Base-by-base conservation (phyloP, 2,113 vertebrate genomes). In the Pundamilia nyererei region DNA sequence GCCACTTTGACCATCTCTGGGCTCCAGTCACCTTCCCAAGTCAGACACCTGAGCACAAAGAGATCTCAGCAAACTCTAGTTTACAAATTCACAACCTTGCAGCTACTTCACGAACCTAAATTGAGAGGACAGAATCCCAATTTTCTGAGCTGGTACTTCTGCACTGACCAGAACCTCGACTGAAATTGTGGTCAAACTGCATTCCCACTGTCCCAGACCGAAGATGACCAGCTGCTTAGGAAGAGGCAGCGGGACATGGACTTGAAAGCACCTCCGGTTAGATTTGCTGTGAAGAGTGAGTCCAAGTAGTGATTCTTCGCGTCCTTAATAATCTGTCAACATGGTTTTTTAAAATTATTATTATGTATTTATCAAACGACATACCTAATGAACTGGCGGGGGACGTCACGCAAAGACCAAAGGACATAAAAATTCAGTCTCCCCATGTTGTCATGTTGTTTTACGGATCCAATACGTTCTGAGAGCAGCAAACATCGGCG, bases 21-120 rank as follows among this genome's bases (percentile, higher is more conserved):
- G 33, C 92, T 96, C 97, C 97, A 98, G 21, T 95, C 95, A 26
- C 94, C 97, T 92, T 98, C 97, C 97, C 97, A 98, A 33, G 96
- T 96, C 54, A 98, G 93, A 47, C 96, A 98, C 92, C 98, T 98
- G 93, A 31, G 87, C 35, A 35, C 19, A 75, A 17, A 82, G 9
- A 40, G 7, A 42, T 7, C 40, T 58, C 51, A 72, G 45, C 19
- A 14, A 75, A 75, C 4, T 19, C 4, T 45, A 45, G 3, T 45
- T 45, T 45, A 45, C 68, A 45, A 72, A 72, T 26, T 72, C 7
- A 72, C 68, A 72, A 49, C 4, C 70, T 26, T 13, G 4, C 4
- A 2, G 19, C 17, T 84, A 13, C 6, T 33, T 8, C 3, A 80
- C 85, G 24, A 31, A 98, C 98, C 97, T 97, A 53, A 45, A 6